Evolutionary conservation across 2,888 invertebrate genomes (phyloP).

Genomic region (Acronicta leporina): DNA sequence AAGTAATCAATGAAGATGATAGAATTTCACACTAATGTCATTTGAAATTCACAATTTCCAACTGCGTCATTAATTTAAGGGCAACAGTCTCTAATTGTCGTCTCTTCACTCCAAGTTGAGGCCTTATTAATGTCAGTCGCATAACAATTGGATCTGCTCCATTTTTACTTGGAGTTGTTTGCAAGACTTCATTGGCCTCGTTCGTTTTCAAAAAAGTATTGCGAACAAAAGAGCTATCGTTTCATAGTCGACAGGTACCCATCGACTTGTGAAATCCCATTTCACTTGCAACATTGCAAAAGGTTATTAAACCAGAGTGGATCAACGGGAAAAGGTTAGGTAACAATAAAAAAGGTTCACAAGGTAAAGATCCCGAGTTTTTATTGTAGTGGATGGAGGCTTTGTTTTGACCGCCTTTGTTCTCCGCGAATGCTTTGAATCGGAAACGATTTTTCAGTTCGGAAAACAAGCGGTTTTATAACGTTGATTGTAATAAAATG

Average conservation of each 20-base stretch:
- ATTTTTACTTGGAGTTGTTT: conserved; percentile 5
- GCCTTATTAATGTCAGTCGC: conserved; percentile 35
- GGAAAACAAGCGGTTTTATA: conserved; percentile 68
- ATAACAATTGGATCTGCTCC: conserved; percentile 10
- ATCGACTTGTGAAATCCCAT: conserved; percentile 61
- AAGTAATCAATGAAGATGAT: conserved; percentile 25
- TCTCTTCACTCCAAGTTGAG: conserved; percentile 20
- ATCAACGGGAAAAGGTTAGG: conserved; percentile 80
- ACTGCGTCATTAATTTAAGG: conserved; percentile 22
- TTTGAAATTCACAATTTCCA: conserved; percentile 33
- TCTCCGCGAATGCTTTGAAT: conserved; percentile 73
- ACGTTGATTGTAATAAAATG: conserved; percentile 51
- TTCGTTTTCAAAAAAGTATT: conserved; percentile 32
- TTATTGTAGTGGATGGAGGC: conserved; percentile 70
- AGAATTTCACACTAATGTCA: conserved; percentile 32
- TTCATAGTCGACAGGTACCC: conserved; percentile 39
- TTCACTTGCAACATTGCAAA: conserved; percentile 65
- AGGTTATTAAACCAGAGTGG: conserved; percentile 80
- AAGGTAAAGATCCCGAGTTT: conserved; percentile 74
- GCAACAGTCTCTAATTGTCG: conserved; percentile 31
- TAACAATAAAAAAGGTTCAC: conserved; percentile 78
- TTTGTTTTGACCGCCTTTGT: conserved; percentile 76
- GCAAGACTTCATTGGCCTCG: background rate
- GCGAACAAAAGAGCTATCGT: conserved; percentile 38
- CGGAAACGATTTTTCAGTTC: conserved; percentile 77